Conservation (phyloP, 2,888 invertebrate species). For the Therioaphis trifolii region DNA sequence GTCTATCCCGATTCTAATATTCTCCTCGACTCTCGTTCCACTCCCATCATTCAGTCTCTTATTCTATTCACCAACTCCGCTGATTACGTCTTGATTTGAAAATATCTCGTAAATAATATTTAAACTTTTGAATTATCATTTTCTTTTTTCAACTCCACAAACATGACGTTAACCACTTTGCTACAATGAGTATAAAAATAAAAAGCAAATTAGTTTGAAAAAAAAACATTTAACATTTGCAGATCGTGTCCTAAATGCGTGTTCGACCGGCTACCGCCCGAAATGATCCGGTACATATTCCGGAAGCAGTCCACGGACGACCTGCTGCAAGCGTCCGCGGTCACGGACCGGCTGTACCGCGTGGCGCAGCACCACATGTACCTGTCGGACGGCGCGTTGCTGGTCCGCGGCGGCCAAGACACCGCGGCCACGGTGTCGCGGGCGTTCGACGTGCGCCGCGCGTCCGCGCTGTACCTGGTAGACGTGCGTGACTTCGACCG, state of each 20-base stretch:
- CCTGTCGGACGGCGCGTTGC: constrained; percentile 37
- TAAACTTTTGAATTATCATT: no score
- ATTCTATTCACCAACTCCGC: no score
- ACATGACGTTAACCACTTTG: no score
- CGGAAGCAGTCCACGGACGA: constrained; percentile 54
- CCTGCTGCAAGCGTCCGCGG: constrained; percentile 42
- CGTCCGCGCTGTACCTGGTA: constrained; percentile 36
- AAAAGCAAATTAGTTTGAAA: no score
- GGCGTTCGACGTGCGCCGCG: constrained; percentile 22
- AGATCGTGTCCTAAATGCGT: constrained; percentile 49
- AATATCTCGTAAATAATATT: no score
- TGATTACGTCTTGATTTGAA: no score
- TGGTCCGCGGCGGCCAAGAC: constrained; percentile 55
- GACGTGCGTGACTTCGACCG: constrained; percentile 51
- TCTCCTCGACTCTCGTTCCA: no score
- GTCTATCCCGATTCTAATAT: no score
- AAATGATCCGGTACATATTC: constrained; percentile 55
- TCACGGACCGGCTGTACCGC: constrained; percentile 34
- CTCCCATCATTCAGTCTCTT: no score
- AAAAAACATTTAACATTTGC: no score
- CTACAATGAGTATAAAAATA: no score
- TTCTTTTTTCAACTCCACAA: no score
- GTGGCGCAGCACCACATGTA: constrained; percentile 57
- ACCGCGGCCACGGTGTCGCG: constrained; percentile 20
- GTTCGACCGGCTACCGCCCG: constrained; percentile 53